Base-by-base conservation (phyloP, 1,140 invertebrate genomes). In the Stenopsyche tienmushanensis region DNA sequence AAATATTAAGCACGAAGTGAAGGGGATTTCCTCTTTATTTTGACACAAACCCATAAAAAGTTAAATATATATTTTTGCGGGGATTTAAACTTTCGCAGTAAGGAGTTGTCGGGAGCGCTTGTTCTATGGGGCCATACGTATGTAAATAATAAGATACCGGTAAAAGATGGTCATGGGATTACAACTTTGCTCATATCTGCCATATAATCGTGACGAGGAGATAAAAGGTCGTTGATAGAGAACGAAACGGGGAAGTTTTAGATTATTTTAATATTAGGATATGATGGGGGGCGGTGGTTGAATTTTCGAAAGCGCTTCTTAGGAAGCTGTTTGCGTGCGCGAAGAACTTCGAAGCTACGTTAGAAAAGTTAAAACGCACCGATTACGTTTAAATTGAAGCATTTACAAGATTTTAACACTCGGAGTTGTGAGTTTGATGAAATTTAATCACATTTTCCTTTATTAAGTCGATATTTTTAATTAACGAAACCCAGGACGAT, bases 131-230 rank as follows among this genome's bases (percentile, higher is more conserved):
- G 29, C 29, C 5, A 5, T 23, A 24, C 21, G 3, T 13, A 24
- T 23, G 50, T 34, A 53, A 53, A 53, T 53, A 53, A 53, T 24
- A 23, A 25, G 23, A 49, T 29, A 53, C 24, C 50, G n/a, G 17
- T 26, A 53, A 26, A 26, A 53, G 50, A 25, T 26, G n/a, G 21
- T 53, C 50, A n/a, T 23, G 50, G 50, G 50, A 53, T 53, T 29
- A 53, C 8, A 53, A 53, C 50, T 53, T 53, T 53, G 50, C 50
- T 53, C 24, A 53, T 53, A 53, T 53, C 23, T 53, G 50, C 23
- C 17, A 25, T 23, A 53, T 26, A 26, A 53, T 53, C 50, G 50
- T 23, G 20, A 20, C 2, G 5, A 45, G 42, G 25, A 13, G 3
- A 21, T 18, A 18, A 49, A 49, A 17, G 47, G 13, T 49, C 21